Base-by-base conservation (phyloP, 2,888 invertebrate species). In the Tetropium fuscum region DNA sequence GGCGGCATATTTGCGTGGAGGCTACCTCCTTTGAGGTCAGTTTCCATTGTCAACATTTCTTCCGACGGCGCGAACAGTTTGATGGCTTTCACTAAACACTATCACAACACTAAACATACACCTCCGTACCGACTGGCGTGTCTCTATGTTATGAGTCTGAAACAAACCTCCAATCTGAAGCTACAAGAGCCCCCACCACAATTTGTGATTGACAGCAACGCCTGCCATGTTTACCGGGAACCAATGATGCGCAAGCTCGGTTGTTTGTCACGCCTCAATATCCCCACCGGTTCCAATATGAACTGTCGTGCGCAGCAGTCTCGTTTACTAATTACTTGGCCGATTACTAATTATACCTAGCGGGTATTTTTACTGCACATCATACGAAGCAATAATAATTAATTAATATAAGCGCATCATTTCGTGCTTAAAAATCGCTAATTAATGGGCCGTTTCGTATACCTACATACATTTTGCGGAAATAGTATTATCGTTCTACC, bases 1-100 rank as follows among this genome's bases (percentile, higher is more conserved):
- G 93, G 92, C 80, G 93, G 93, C 89, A 92, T 92, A 74, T 89
- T 91, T 76, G 90, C 93, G 82, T 93, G 93, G 81, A 94, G 85
- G 83, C 90, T 92, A 85, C 93, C 92, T 84, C 93, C 93, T 82
- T 94, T 94, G 84, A 94, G 87, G 83, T 94, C 94, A 84, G 92
- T 87, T 88, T 94, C 94, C 93, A 94, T 93, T 84, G 93, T 94
- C 85, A 94, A 85, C 94, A 94, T 94, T 79, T 90, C 91, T 85
- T 90, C 90, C 88, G 90, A 87, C 85, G 88, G 90, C 84, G 90
- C 88, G 89, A 89, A 92, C 92, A 91, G 91, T 85, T 91, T 91
- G 91, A 84, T 85, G 87, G 81, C 65, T 78, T 78, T 78, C 72
- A 71, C 66, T 70, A 67, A 65, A 74, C 72, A 69, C 66, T 69